phyloP scores from a whole-genome alignment of 2,888 invertebrate genomes.

The Coremacera marginata region DNA sequence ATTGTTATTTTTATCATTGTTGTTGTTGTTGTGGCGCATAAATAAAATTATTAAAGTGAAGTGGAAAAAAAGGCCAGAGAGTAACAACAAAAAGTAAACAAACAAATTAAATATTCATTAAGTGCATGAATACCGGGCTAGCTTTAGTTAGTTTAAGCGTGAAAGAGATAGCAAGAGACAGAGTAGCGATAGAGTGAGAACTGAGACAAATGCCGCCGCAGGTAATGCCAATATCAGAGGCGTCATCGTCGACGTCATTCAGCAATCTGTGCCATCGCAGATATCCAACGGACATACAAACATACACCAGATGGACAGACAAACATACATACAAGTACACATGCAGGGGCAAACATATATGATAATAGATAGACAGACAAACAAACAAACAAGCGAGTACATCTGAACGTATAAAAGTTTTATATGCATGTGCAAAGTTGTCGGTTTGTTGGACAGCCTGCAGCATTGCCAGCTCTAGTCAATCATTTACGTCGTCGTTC shows the following conservation, averaged over 20 bases:
- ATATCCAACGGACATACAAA: neutral
- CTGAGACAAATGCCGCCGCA: neutral
- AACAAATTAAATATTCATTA: slow-evolving; percentile 1
- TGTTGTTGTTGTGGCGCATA: neutral
- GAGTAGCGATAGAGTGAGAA: too few relatives aligned
- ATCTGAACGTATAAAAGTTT: neutral
- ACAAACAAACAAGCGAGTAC: neutral
- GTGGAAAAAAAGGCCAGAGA: neutral
- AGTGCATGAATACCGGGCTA: neutral
- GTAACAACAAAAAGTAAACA: neutral
- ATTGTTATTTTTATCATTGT: neutral
- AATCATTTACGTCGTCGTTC: neutral
- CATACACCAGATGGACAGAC: neutral
- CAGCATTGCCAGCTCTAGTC: neutral
- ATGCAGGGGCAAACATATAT: neutral
- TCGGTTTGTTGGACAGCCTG: slow-evolving; percentile 7
- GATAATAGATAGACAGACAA: neutral
- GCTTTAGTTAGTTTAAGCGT: too few relatives aligned
- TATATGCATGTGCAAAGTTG: neutral
- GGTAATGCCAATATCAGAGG: neutral
- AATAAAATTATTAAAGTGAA: neutral
- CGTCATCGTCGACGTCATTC: neutral
- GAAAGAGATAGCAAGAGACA: too few relatives aligned
- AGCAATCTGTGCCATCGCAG: neutral
- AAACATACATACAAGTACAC: neutral